A percentile compares a stretch with the other conserved stretches of the same genome.
Evolutionary conservation across 2,797 vertebrate species (phyloP).

Genomic region (Xenopus petersii): DNA sequence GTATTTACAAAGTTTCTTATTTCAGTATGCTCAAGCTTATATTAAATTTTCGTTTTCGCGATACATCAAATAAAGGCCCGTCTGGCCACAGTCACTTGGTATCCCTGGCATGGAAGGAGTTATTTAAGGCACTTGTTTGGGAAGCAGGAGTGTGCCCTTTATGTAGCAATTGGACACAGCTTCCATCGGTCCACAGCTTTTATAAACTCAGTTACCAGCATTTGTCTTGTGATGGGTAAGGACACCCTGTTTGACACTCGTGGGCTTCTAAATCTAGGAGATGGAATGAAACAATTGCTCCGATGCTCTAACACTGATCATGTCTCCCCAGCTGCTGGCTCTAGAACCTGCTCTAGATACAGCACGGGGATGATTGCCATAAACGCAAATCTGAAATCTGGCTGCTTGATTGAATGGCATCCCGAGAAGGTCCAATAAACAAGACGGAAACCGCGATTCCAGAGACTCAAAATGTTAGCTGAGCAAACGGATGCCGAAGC

Average conservation of each 20-base stretch:
- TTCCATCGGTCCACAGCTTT: too few relatives aligned
- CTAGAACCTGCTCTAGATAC: slow-evolving; percentile 36
- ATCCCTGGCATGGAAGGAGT: slow-evolving; percentile 14
- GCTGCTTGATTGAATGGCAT: background rate
- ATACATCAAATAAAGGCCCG: too few relatives aligned
- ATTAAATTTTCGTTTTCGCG: too few relatives aligned
- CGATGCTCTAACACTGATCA: slow-evolving; percentile 35
- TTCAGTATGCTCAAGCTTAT: too few relatives aligned
- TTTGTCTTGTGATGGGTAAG: background rate
- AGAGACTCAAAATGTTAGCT: slow-evolving; percentile 83
- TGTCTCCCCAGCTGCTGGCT: slow-evolving; percentile 15
- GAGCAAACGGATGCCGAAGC: slow-evolving; percentile 91
- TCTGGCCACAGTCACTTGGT: background rate
- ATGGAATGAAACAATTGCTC: slow-evolving; percentile 21
- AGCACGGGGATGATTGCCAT: slow-evolving; percentile 39
- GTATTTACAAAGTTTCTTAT: too few relatives aligned
- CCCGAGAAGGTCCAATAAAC: background rate
- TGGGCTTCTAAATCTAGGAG: background rate
- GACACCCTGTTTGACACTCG: too few relatives aligned
- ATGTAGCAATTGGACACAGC: too few relatives aligned
- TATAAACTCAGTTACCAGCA: background rate
- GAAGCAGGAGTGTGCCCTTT: too few relatives aligned
- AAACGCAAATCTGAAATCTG: background rate
- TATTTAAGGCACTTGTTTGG: slow-evolving; percentile 40
- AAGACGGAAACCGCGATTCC: background rate